Percentiles rank a stretch among this genome's conserved stretches.
These are phyloP conservation scores for Gymnoscelis rufifasciata DNA, from an alignment of 2,888 invertebrate species.

Conservation along the genomic window DNA sequence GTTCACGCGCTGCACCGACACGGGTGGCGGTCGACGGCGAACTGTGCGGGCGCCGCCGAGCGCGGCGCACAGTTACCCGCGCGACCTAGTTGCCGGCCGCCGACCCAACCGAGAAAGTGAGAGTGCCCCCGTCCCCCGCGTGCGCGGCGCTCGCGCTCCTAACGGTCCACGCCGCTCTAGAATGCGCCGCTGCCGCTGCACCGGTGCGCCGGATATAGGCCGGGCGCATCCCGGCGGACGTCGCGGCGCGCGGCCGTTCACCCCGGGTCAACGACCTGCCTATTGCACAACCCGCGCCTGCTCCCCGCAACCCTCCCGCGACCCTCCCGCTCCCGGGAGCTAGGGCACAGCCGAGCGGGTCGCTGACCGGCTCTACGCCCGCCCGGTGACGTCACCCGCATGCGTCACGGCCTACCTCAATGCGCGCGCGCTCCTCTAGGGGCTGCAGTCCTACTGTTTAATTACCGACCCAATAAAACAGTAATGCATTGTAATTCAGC, in stretches of 20 bases:
- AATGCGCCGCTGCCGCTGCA: slow-evolving; percentile 76
- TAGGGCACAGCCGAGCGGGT: slow-evolving; percentile 56
- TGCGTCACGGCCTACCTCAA: slow-evolving; percentile 81
- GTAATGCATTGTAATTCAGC: slow-evolving; percentile 7
- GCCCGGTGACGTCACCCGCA: slow-evolving; percentile 65
- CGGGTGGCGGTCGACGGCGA: slow-evolving; percentile 80
- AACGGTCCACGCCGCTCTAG: slow-evolving; percentile 78
- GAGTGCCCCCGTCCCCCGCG: slow-evolving; percentile 72
- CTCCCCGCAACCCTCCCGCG: slow-evolving; percentile 44
- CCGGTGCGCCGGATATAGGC: slow-evolving; percentile 79
- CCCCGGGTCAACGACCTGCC: slow-evolving; percentile 75
- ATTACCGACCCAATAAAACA: slow-evolving; percentile 34
- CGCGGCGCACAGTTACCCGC: slow-evolving; percentile 82
- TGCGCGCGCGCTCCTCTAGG: slow-evolving; percentile 75
- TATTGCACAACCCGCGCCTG: slow-evolving; percentile 66
- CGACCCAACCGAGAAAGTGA: slow-evolving; percentile 82
- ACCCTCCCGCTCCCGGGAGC: slow-evolving; percentile 56
- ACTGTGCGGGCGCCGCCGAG: slow-evolving; percentile 76
- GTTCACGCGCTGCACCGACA: slow-evolving; percentile 70
- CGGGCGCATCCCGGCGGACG: slow-evolving; percentile 78
- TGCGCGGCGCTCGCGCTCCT: slow-evolving; percentile 57
- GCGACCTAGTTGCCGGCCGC: slow-evolving; percentile 89
- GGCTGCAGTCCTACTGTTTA: slow-evolving; percentile 67
- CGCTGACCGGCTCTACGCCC: slow-evolving; percentile 65
- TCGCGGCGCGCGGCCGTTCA: slow-evolving; percentile 72